Conservation (phyloP, 92 coral and sea anemone species). For the Epizoanthus scotinus region DNA sequence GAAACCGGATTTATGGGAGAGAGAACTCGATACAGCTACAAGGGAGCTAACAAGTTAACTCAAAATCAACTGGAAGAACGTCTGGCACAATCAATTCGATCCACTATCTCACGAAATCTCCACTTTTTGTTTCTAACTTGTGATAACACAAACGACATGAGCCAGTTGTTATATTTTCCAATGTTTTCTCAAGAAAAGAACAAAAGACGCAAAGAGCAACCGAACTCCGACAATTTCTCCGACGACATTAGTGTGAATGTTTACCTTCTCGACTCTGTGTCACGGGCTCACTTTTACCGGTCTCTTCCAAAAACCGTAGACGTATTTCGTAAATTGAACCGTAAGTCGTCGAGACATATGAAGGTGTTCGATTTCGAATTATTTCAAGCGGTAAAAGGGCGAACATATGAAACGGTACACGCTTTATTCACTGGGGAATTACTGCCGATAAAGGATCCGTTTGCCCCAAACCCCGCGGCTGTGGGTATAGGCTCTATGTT, state of each 20-base stretch:
- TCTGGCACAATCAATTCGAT: background rate
- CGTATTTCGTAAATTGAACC: conserved; percentile 5
- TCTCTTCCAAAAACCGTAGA: conserved; percentile 43
- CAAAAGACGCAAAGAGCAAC: background rate
- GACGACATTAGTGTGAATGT: conserved; percentile 33
- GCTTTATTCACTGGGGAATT: conserved; percentile 38
- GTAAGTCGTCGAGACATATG: background rate
- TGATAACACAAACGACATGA: background rate
- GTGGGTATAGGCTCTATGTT: conserved; percentile 25
- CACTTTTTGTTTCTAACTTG: conserved; percentile 10
- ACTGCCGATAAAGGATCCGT: conserved; percentile 6
- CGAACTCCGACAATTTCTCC: background rate
- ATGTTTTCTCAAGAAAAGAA: background rate
- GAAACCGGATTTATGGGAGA: conserved; percentile 7
- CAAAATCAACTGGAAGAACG: background rate
- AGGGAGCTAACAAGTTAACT: background rate
- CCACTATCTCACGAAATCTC: background rate
- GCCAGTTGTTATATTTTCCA: conserved; percentile 8
- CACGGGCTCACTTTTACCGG: conserved; percentile 48
- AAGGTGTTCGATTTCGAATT: conserved; percentile 39
- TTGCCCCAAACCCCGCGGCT: conserved; percentile 1
- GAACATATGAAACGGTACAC: conserved; percentile 36
- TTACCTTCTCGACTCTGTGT: conserved; percentile 29
- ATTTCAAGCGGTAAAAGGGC: conserved; percentile 38
- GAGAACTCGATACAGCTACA: background rate